phyloP scores from a whole-genome alignment of 2,888 invertebrate genomes.

The Agrotis segetum region DNA sequence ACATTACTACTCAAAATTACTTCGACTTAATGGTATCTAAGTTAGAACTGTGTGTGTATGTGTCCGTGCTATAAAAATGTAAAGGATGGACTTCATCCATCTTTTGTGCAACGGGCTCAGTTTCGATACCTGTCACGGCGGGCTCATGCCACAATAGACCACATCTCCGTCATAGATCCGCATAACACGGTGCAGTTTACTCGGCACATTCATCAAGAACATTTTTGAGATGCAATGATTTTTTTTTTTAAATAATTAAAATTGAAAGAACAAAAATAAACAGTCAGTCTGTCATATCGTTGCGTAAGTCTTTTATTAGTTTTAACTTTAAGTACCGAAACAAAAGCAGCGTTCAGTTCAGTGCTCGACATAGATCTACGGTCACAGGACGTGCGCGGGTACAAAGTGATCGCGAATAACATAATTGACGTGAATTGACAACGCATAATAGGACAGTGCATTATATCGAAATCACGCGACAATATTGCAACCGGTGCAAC shows the following conservation, averaged over 20 bases:
- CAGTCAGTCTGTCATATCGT: background rate
- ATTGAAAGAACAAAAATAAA: background rate
- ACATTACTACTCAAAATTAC: too few relatives aligned
- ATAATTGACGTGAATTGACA: slow-evolving; percentile 82
- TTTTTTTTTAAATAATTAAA: background rate
- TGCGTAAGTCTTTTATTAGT: slow-evolving; percentile 29
- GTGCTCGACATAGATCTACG: slow-evolving; percentile 69
- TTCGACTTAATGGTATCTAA: background rate
- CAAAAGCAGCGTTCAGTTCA: slow-evolving; percentile 67
- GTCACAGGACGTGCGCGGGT: slow-evolving; percentile 73
- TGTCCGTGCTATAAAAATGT: too few relatives aligned
- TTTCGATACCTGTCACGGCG: too few relatives aligned
- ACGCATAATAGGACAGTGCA: slow-evolving; percentile 76
- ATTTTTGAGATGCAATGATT: background rate
- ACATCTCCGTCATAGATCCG: background rate
- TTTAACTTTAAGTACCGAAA: slow-evolving; percentile 60
- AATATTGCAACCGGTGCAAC: slow-evolving; percentile 78
- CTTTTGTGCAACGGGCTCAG: too few relatives aligned
- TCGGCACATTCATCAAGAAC: background rate
- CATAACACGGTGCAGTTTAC: background rate
- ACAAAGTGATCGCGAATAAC: slow-evolving; percentile 71
- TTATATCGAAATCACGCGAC: slow-evolving; percentile 77
- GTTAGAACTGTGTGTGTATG: background rate
- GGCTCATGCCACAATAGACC: background rate
- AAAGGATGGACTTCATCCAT: background rate